Base-by-base conservation (phyloP, 2,888 invertebrate species). In the Heliconius hortense region DNA sequence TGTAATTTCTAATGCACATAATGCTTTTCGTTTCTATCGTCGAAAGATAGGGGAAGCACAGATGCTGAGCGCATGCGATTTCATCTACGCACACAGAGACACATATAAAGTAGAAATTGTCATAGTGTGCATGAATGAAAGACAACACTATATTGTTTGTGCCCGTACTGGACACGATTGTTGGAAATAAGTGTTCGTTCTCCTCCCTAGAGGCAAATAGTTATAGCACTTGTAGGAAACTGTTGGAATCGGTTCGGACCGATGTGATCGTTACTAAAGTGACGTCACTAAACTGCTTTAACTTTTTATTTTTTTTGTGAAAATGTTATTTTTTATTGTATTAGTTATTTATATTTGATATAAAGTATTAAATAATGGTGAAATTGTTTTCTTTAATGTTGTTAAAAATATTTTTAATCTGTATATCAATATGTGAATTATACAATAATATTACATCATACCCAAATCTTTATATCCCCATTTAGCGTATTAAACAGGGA, bases 41-140 rank as follows among this genome's bases (percentile, higher is more conserved):
- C 74, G 77, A 80, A 78, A 89, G 88, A 88, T 88, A 89, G 89
- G 88, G 89, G 88, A 87, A 85, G 88, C 88, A 90, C 90, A 92
- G 93, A 93, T 92, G 94, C 92, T 92, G 92, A 86, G 91, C 93
- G 93, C 93, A 93, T 93, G 93, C 93, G 93, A 84, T 86, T 86
- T 86, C 63, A 72, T 78, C 74, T 83, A 82, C 87, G 83, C 88
- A 84, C 84, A 83, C 79, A 82, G 68, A 63, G 21, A 60, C 84
- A 83, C 79, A 82, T 62, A 63, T 24, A 60, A 18, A 74, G 78
- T 78, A 79, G 76, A 79, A 76, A 76, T 79, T 81, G 77, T 81
- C 79, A 78, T 80, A 82, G 83, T 84, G 80, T 85, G 84, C 84
- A 82, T 85, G 81, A 81, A 79, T 81, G 78, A 78, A 79, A 79